Evolutionary conservation across 2,797 vertebrate genomes (phyloP), one percentile per base, ranked within the genome.

Genomic region (Australoheros facetus): DNA sequence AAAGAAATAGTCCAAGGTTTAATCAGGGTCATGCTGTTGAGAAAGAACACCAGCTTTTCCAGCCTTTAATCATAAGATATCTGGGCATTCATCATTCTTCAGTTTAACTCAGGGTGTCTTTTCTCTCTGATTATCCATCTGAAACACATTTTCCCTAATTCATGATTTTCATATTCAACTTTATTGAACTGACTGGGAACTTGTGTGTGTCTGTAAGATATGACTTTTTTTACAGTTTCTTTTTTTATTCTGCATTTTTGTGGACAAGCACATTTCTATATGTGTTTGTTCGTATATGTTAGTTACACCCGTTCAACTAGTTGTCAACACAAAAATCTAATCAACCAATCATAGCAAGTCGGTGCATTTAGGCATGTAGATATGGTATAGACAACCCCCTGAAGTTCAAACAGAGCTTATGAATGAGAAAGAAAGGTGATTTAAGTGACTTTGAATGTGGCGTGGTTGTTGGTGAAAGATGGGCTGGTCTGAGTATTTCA

Each of bases 1-100:
- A 72, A 77, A 78, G 74, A 66, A 57, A 28, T 3, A 54, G 48
- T 57, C 78, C 2, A 28, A 70, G 3, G 66, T 82, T 58, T 53
- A 56, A 72, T 77, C 54, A 53, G 62, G 21, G 51, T 26, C 12
- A 2, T 7, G 28, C 54, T 28, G 77, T 21, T 56, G 37, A 77
- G 45, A 45, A 71, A 71, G 26, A 85, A 45, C 5, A 45, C 21
- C 3, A 57, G 39, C 23, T 26, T 59, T 77, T 12, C 32, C 51
- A 30, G 23, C 12, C 37, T 69, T 48, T 69, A 69, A 69, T 69
- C 42, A 19, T 42, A n/a, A 69, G 64, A 30, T 30, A 51, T 10
- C 51, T 51, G 26, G 42, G 26, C 0, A n/a, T n/a, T 69, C 64
- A 32, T 26, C 17, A 7, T 51, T 69, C 28, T 51, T 51, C 26